These are phyloP conservation scores for Aporophyla nigra DNA, from an alignment of 2,888 invertebrate species.

Conservation along the genomic window DNA sequence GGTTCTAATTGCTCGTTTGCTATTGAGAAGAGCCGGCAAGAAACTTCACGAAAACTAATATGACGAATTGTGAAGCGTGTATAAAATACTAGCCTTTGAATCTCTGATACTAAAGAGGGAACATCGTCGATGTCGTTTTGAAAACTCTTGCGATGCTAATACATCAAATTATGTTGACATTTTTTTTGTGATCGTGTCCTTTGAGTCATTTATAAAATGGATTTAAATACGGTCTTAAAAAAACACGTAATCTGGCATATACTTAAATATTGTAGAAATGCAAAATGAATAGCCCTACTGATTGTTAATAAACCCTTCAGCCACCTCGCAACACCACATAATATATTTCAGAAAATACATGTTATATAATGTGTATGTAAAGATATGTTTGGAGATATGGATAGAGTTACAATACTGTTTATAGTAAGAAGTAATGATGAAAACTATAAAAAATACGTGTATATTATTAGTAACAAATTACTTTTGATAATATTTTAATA, in stretches of 20 bases:
- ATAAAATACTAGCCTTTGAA: too few relatives aligned
- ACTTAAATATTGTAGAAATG: background rate
- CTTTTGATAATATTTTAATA: background rate
- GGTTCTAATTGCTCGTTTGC: too few relatives aligned
- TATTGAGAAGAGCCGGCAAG: too few relatives aligned
- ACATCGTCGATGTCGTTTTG: too few relatives aligned
- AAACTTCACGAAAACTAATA: too few relatives aligned
- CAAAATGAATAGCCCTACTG: constrained; percentile 10
- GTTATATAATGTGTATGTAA: constrained; percentile 9
- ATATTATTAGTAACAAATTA: background rate
- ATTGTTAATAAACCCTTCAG: constrained; percentile 17
- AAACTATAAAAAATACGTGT: constrained; percentile 15
- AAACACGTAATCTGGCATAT: constrained; percentile 11
- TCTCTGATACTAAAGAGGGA: too few relatives aligned
- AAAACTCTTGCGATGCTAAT: too few relatives aligned
- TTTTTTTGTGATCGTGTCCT: background rate
- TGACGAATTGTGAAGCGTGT: too few relatives aligned
- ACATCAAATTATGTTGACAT: background rate
- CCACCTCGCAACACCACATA: constrained; percentile 30
- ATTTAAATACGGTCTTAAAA: background rate
- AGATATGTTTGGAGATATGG: background rate
- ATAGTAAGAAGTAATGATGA: constrained; percentile 46
- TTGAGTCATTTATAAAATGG: background rate
- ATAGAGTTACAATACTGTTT: constrained; percentile 27
- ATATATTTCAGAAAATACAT: constrained; percentile 27